Evolutionary conservation across 2,888 invertebrate genomes (phyloP), one percentile per base, ranked within the genome.

Genomic region (Mechanitis mazaeus): DNA sequence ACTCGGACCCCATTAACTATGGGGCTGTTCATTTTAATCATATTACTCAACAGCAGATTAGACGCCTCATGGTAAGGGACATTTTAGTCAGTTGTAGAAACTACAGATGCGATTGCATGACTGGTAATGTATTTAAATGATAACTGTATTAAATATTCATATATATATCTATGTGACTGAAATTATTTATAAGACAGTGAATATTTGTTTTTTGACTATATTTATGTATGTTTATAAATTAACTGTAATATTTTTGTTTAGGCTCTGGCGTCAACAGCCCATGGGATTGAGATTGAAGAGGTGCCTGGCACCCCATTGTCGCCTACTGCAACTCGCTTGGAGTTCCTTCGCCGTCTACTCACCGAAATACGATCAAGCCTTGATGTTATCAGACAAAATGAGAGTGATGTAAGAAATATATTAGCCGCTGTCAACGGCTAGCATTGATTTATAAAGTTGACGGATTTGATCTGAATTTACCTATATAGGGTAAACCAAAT

Each of bases 251-350:
- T 11, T 59, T 54, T 57, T 50, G 46, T 50, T 12, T 55, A 67
- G 67, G 54, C 67, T 1, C 35, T 67, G 60, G 63, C 65, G 4
- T 59, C 61, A 3, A 56, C 58, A 0, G 53, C 61, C 2, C 58
- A 61, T n/a, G 59, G 59, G 2, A 60, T 59, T n/a, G 62, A 59
- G 69, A 62, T 70, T 65, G 64, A 69, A 75, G 59, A 74, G 71
- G 33, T 66, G 9, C 56, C 62, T 2, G 66, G 58, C 7, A 12
- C 54, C 3, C 56, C 71, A 4, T 64, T 78, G 63, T 73, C 81
- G 66, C 90, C 74, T 63, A 87, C 76, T 69, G 84, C 72, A 69
- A 88, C 71, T 58, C 83, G 78, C 63, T 74, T 81, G 70, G 85
- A 78, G 71, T 83, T 75, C 73, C 83, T 75, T 50, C 79, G 75